Conservation (phyloP, 2,888 invertebrate genomes). For the Catonia carolina region DNA sequence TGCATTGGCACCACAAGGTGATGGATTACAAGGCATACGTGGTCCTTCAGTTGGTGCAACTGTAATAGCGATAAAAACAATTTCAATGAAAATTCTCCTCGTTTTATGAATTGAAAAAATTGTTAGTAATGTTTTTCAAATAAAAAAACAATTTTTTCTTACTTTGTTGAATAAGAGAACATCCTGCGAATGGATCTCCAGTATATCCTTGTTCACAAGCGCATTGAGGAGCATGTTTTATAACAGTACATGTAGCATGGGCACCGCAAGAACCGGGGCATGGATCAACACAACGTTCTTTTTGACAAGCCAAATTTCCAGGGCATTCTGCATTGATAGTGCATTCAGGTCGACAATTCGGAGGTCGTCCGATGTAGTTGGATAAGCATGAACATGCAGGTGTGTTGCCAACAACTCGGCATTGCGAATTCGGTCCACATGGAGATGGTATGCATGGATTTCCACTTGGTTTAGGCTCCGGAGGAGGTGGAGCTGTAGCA, state of each 20-base stretch:
- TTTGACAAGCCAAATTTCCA: slow-evolving; percentile 73
- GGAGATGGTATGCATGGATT: slow-evolving; percentile 78
- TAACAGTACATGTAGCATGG: slow-evolving; percentile 68
- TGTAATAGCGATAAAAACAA: slow-evolving; percentile 38
- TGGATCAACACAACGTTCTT: slow-evolving; percentile 74
- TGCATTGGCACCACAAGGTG: slow-evolving; percentile 81
- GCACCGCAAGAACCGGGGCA: slow-evolving; percentile 79
- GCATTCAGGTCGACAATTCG: slow-evolving; percentile 82
- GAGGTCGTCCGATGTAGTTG: slow-evolving; percentile 73
- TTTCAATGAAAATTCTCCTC: not conserved
- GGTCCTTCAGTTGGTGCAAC: slow-evolving; percentile 55
- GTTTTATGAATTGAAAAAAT: not conserved
- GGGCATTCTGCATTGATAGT: slow-evolving; percentile 78
- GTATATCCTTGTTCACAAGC: slow-evolving; percentile 71
- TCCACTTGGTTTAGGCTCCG: slow-evolving; percentile 48
- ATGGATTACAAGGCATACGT: slow-evolving; percentile 75
- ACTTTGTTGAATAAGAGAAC: slow-evolving; percentile 44
- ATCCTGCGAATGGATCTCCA: slow-evolving; percentile 80
- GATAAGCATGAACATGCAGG: slow-evolving; percentile 74
- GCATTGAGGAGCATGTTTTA: slow-evolving; percentile 78
- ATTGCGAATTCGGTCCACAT: slow-evolving; percentile 78
- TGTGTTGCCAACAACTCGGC: slow-evolving; percentile 65
- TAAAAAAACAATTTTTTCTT: slow-evolving; percentile 35
- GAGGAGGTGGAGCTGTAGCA: slow-evolving; percentile 46
- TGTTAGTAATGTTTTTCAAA: not conserved